Evolutionary conservation across 2,888 invertebrate genomes (phyloP).

Genomic region (Drosophila koepferae): DNA sequence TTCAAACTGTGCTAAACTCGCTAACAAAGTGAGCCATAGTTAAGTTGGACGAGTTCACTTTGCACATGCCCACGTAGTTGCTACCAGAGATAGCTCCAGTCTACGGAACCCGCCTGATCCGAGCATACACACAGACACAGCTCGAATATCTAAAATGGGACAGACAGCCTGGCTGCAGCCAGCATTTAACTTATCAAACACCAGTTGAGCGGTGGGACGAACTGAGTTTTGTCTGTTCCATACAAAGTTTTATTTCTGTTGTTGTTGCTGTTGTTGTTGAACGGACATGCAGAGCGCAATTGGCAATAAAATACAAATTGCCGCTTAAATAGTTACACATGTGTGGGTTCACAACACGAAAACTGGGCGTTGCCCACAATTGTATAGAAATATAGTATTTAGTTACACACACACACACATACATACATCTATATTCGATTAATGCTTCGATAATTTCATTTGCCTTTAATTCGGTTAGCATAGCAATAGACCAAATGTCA

Average conservation of each 20-base stretch:
- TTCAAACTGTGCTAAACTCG: slow-evolving; percentile 74
- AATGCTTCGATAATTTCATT: background rate
- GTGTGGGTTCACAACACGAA: slow-evolving; percentile 22
- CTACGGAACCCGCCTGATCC: background rate
- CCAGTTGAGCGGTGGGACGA: slow-evolving; percentile 7
- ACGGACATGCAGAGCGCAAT: slow-evolving; percentile 39
- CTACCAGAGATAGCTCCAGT: slow-evolving; percentile 8
- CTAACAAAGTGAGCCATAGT: slow-evolving; percentile 75
- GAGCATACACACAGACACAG: background rate
- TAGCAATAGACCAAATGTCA: background rate
- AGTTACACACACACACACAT: background rate
- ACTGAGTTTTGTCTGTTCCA: slow-evolving; percentile 1
- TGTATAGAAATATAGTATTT: background rate
- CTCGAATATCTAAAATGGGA: slow-evolving; percentile 32
- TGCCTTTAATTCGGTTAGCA: background rate
- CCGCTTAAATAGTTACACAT: slow-evolving; percentile 77
- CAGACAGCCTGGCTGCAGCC: slow-evolving; percentile 15
- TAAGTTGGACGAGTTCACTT: slow-evolving; percentile 54
- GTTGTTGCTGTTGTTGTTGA: slow-evolving; percentile 18
- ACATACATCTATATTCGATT: background rate
- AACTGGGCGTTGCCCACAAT: slow-evolving; percentile 35
- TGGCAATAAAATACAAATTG: slow-evolving; percentile 80
- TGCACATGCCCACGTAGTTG: slow-evolving; percentile 50
- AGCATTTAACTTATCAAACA: slow-evolving; percentile 70
- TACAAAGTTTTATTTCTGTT: slow-evolving; percentile 33